A percentile compares a stretch with the other conserved stretches of the same genome.
Evolutionary conservation across 2,888 invertebrate species (phyloP).

Genomic region (Synergus umbraculus): DNA sequence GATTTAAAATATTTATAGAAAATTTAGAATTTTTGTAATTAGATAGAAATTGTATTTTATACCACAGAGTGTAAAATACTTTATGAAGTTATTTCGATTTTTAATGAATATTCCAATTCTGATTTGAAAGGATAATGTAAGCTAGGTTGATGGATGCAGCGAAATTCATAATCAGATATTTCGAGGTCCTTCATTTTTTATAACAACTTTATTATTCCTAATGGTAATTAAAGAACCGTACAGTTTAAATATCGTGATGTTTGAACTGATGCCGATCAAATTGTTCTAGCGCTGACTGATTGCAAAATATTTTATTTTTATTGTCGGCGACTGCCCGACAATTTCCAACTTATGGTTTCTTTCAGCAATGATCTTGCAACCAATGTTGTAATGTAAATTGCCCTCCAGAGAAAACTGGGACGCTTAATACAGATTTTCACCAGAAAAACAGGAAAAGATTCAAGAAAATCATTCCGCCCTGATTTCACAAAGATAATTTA

Average conservation of each 20-base stretch:
- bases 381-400: conserved; percentile 9
- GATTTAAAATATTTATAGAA: neutral
- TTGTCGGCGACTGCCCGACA: neutral
- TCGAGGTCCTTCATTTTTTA: conserved; percentile 10
- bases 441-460: conserved; percentile 46
- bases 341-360: conserved; percentile 37
- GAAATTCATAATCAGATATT: conserved; percentile 12
- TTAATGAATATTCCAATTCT: neutral
- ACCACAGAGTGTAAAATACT: too few relatives aligned
- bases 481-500: conserved; percentile 39
- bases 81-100: neutral
- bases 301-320: conserved; percentile 34
- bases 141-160: neutral
- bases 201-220: conserved; percentile 33
- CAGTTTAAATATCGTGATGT: conserved; percentile 10
- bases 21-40: neutral
- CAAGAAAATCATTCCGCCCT: conserved; percentile 53
- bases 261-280: conserved; percentile 23
- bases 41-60: too few relatives aligned
- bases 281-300: conserved; percentile 5
- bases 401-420: conserved; percentile 16
- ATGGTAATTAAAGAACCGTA: conserved; percentile 26
- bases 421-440: conserved; percentile 3
- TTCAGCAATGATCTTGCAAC: conserved; percentile 16
- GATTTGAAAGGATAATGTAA: neutral